Percentiles rank a stretch among this genome's conserved stretches.
phyloP scores from a whole-genome alignment of 2,797 vertebrate genomes.

The Rhinichthys osculus region DNA sequence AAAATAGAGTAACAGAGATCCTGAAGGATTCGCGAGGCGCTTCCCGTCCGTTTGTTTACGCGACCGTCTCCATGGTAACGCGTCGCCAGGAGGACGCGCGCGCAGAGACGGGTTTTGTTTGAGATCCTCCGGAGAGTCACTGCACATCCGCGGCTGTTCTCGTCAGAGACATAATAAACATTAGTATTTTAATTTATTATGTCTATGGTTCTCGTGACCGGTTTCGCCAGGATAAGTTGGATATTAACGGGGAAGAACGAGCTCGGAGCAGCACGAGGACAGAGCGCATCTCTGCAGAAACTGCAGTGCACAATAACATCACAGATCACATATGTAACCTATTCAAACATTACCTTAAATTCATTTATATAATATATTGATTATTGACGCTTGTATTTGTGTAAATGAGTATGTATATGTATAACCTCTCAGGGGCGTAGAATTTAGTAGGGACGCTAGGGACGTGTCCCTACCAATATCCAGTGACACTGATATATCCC shows the following conservation, averaged over 20 bases:
- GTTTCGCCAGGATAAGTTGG: neutral
- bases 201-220: neutral
- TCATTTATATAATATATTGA: too few species aligned
- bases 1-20: neutral
- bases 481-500: too few species aligned
- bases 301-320: too few species aligned
- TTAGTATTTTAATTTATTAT: too few species aligned
- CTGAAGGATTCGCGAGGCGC: neutral
- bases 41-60: slow-evolving; percentile 44
- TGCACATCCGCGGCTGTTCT: neutral
- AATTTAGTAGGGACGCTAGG: too few species aligned
- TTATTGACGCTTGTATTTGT: too few species aligned
- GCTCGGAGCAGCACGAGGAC: neutral
- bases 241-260: neutral
- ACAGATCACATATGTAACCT: too few species aligned
- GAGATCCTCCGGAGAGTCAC: neutral
- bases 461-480: too few species aligned
- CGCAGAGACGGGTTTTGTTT: neutral
- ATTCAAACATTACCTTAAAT: too few species aligned
- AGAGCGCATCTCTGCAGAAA: neutral
- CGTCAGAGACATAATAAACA: too few species aligned
- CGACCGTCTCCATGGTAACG: slow-evolving; percentile 66
- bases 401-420: too few species aligned
- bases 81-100: slow-evolving; percentile 4
- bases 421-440: too few species aligned